Conservation (phyloP, 2,888 invertebrate genomes). For the Napeogenes inachia region DNA sequence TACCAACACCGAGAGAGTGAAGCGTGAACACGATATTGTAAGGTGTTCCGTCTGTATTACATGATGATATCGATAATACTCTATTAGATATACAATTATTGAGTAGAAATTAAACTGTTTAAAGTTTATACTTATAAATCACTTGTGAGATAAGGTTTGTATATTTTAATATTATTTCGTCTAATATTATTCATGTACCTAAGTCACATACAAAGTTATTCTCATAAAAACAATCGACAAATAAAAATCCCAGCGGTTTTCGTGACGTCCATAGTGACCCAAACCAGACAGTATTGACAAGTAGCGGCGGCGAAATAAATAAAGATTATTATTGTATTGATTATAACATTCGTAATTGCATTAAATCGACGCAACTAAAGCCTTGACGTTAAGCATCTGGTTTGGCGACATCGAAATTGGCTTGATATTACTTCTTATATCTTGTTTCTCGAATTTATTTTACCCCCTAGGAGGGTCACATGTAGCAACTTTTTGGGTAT, state of each 20-base stretch:
- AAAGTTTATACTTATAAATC: no score
- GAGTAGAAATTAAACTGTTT: no score
- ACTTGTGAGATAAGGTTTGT: no score
- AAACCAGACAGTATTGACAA: slow-evolving; percentile 2
- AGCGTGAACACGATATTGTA: slow-evolving; percentile 19
- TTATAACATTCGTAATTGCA: slow-evolving; percentile 4
- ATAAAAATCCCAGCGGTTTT: neutral
- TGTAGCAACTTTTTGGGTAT: no score
- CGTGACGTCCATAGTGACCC: neutral
- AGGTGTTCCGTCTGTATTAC: slow-evolving; percentile 31
- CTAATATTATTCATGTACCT: no score
- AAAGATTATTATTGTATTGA: slow-evolving; percentile 7
- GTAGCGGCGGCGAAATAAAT: slow-evolving; percentile 4
- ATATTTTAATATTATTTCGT: no score
- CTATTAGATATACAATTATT: no score
- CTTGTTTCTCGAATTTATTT: no score
- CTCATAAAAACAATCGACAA: no score
- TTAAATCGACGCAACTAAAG: neutral
- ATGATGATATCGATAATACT: slow-evolving; percentile 19
- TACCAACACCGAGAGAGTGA: slow-evolving; percentile 10
- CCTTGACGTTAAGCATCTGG: neutral
- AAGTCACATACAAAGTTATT: no score
- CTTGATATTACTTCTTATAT: neutral
- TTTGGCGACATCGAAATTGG: slow-evolving; percentile 2
- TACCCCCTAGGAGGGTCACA: no score